These are phyloP conservation scores for Microhierax caerulescens DNA, from an alignment of 2,797 vertebrate species.

Conservation along the genomic window DNA sequence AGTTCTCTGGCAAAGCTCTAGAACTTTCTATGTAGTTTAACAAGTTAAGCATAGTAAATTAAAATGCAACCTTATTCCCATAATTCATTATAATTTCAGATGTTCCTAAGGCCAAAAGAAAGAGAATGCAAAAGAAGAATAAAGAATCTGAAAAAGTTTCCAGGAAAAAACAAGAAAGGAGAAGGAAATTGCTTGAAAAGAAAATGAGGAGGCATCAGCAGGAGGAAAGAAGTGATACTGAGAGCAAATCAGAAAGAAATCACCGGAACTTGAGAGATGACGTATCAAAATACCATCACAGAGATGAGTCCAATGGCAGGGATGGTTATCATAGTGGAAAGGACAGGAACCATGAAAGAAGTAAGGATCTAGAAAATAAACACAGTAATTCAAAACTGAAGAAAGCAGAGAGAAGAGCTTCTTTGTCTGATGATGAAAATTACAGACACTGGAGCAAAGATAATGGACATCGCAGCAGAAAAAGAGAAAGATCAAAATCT, in stretches of 20 bases:
- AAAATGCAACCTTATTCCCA: background rate
- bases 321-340: slow-evolving; percentile 41
- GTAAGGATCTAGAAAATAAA: slow-evolving; percentile 58
- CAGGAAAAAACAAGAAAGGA: slow-evolving; percentile 66
- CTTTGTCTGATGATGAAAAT: slow-evolving; percentile 72
- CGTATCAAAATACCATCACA: slow-evolving; percentile 37
- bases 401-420: slow-evolving; percentile 66
- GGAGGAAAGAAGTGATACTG: slow-evolving; percentile 71
- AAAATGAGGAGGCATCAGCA: slow-evolving; percentile 58
- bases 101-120: slow-evolving; percentile 78
- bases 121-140: slow-evolving; percentile 73
- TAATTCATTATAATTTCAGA: slow-evolving; percentile 61
- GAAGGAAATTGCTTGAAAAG: slow-evolving; percentile 70
- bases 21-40: background rate
- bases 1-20: background rate
- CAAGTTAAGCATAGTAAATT: background rate
- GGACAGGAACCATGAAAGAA: slow-evolving; percentile 63
- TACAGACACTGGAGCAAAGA: slow-evolving; percentile 69
- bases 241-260: slow-evolving; percentile 64
- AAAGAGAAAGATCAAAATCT: slow-evolving; percentile 77
- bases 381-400: slow-evolving; percentile 68
- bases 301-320: slow-evolving; percentile 53
- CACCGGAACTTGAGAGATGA: slow-evolving; percentile 57
- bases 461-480: slow-evolving; percentile 60
- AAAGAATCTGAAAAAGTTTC: slow-evolving; percentile 70